Base-by-base conservation (phyloP, 2,888 invertebrate genomes). In the Patella ulyssiponensis region DNA sequence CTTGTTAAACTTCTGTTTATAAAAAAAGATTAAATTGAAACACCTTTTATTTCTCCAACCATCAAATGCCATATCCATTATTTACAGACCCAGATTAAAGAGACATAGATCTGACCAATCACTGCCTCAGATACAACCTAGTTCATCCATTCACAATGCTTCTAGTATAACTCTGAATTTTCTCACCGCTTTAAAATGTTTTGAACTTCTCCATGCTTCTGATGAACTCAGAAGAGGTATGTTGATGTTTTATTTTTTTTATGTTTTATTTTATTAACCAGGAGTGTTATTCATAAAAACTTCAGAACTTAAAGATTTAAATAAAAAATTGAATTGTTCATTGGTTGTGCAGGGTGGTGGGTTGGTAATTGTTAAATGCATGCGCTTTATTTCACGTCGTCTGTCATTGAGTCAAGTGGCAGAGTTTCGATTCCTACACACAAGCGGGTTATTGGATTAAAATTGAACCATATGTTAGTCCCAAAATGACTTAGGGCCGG, bases 131-230 rank as follows among this genome's bases (percentile, higher is more conserved):
- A 86, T 90, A n/a, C 80, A 85, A 58, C 85, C 87, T 5, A 86
- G 87, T 69, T 73, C 83, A 14, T 79, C 80, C 53, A 85, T 89
- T 7, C 80, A 82, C 15, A 80, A 85, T 54, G 81, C 88, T 17
- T 82, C 85, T 20, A 82, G 83, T 69, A 89, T 88, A 78, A 87
- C 90, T 4, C 94, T 94, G 87, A 95, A 96, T 83, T 96, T 97
- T 90, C 93, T 95, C 82, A 94, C 95, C 86, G 96, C 96, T 17
- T 95, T 96, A 1, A 96, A 95, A 90, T 95, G 97, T 90, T 97
- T 97, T 96, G 96, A 97, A 88, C 92, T 97, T 69, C 92, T 97
- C 56, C 95, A 96, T 85, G 86, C 90, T 2, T 83, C 88, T 17
- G 88, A 90, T 74, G 88, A 89, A 11, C 84, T 92, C 33, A 86